Evolutionary conservation across 2,797 vertebrate species (phyloP).

Genomic region (Esox masquinongy): DNA sequence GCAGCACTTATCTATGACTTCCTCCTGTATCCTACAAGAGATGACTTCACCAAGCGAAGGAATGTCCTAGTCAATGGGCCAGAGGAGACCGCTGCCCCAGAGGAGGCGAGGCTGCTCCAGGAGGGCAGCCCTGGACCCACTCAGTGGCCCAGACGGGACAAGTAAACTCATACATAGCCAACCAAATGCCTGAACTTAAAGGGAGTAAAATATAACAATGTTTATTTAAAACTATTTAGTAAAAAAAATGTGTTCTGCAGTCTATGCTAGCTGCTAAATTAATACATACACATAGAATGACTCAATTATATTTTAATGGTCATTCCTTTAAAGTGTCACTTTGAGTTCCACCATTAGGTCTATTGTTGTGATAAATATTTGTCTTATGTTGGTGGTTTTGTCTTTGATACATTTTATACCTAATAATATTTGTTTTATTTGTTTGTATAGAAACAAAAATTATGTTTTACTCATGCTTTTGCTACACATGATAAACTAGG

Average conservation of each 20-base stretch:
- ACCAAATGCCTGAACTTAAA: background rate
- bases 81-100: constrained; percentile 61
- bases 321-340: too few relatives aligned
- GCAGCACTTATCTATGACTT: constrained; percentile 81
- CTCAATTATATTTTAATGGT: too few relatives aligned
- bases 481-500: too few relatives aligned
- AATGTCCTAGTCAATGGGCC: constrained; percentile 74
- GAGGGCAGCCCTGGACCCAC: constrained; percentile 37
- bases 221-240: background rate
- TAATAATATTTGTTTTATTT: too few relatives aligned
- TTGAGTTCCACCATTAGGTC: too few relatives aligned
- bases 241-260: background rate
- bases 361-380: too few relatives aligned
- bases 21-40: constrained; percentile 70
- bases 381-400: too few relatives aligned
- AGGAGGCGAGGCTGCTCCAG: background rate
- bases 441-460: too few relatives aligned
- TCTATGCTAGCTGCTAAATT: background rate
- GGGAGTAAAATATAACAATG: background rate
- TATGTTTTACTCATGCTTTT: too few relatives aligned
- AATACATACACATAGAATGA: background rate
- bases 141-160: constrained; percentile 49
- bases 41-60: constrained; percentile 62
- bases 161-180: background rate
- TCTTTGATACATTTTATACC: too few relatives aligned